These are phyloP conservation scores for Anastrepha obliqua DNA, from an alignment of 1,140 invertebrate species.

Conservation along the genomic window DNA sequence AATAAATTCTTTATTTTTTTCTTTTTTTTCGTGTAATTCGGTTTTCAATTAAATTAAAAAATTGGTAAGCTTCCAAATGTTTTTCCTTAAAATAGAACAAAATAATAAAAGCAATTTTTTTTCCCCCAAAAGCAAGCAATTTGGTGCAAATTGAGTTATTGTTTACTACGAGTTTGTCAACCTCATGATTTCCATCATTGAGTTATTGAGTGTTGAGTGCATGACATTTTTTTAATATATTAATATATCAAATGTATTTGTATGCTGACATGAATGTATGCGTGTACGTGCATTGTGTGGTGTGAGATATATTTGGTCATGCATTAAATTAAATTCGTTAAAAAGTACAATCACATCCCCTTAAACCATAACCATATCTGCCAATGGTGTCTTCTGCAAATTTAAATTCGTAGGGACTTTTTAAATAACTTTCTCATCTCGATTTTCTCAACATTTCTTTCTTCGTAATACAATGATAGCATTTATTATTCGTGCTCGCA, in stretches of 20 bases:
- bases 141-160: neutral
- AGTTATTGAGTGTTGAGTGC: neutral
- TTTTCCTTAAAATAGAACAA: neutral
- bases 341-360: slow-evolving; percentile 2
- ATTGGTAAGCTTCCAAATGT: too few relatives aligned
- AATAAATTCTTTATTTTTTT: neutral
- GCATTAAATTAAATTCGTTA: slow-evolving; percentile 55
- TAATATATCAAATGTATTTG: neutral
- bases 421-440: neutral
- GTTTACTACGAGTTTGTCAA: neutral
- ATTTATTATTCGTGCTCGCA: too few relatives aligned
- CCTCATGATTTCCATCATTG: slow-evolving; percentile 22
- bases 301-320: slow-evolving; percentile 33
- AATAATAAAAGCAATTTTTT: neutral
- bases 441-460: too few relatives aligned
- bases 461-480: too few relatives aligned
- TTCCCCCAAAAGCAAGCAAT: neutral
- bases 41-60: neutral
- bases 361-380: neutral
- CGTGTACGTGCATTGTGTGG: neutral
- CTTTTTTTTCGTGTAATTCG: neutral
- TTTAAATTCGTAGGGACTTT: neutral
- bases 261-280: too few relatives aligned
- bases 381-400: neutral
- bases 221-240: neutral